Percentiles rank a stretch among this genome's conserved stretches.
phyloP scores from a whole-genome alignment of 2,113 vertebrate genomes.

The Pangasianodon gigas region DNA sequence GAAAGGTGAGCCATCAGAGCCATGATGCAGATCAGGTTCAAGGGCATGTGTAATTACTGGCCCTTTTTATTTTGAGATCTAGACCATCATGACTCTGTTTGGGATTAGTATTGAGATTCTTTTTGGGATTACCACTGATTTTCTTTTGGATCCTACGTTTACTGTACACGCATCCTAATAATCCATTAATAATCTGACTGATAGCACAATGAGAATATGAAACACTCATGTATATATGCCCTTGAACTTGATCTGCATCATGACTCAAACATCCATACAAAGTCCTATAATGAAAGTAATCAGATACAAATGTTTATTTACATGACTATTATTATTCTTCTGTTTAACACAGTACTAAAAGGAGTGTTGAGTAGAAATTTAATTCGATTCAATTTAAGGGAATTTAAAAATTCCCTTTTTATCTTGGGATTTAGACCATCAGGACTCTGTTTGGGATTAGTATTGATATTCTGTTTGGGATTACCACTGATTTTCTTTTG shows the following conservation, averaged over 20 bases:
- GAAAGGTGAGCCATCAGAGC: constrained; percentile 71
- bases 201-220: too few relatives aligned
- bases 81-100: not conserved
- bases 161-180: not conserved
- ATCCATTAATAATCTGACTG: not conserved
- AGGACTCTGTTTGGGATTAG: not conserved
- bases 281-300: too few relatives aligned
- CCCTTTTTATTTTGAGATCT: not conserved
- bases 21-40: not conserved
- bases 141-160: not conserved
- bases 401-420: too few relatives aligned
- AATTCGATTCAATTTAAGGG: too few relatives aligned
- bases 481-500: not conserved
- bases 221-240: too few relatives aligned
- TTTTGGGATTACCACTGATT: not conserved
- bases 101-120: not conserved
- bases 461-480: too few relatives aligned
- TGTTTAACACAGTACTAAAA: too few relatives aligned
- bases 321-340: too few relatives aligned
- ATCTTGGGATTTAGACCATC: not conserved
- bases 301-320: too few relatives aligned
- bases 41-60: not conserved
- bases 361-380: too few relatives aligned
- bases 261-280: too few relatives aligned
- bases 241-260: too few relatives aligned